These are phyloP conservation scores for Apodemia hepburni DNA, from an alignment of 2,888 invertebrate species.

Conservation along the genomic window DNA sequence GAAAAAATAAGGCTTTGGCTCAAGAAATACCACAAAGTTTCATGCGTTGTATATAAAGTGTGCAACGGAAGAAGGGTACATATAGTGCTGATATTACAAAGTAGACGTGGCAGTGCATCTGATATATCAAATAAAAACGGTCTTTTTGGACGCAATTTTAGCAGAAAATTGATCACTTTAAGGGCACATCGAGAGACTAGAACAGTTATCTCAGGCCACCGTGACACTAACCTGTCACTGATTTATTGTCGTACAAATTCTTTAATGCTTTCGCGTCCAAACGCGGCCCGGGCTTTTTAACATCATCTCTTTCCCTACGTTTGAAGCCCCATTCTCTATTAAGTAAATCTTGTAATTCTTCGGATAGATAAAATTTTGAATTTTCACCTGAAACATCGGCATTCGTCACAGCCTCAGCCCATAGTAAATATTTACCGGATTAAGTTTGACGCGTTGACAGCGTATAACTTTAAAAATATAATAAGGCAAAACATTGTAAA, in stretches of 20 bases:
- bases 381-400: slow-evolving; percentile 77
- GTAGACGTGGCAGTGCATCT: slow-evolving; percentile 62
- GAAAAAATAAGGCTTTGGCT: slow-evolving; percentile 37
- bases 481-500: slow-evolving; percentile 1
- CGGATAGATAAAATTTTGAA: slow-evolving; percentile 65
- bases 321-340: slow-evolving; percentile 89
- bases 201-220: slow-evolving; percentile 57
- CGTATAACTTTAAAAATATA: neutral
- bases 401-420: slow-evolving; percentile 55
- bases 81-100: slow-evolving; percentile 59
- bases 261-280: slow-evolving; percentile 84
- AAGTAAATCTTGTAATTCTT: slow-evolving; percentile 80
- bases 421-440: slow-evolving; percentile 37
- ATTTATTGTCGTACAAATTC: slow-evolving; percentile 71
- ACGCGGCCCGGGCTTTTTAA: slow-evolving; percentile 96
- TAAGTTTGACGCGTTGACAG: slow-evolving; percentile 34
- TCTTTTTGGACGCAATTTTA: slow-evolving; percentile 44
- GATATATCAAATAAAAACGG: slow-evolving; percentile 44
- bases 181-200: slow-evolving; percentile 63
- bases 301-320: slow-evolving; percentile 93
- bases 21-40: slow-evolving; percentile 44
- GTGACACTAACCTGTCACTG: slow-evolving; percentile 79
- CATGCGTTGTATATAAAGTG: slow-evolving; percentile 58
- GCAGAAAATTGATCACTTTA: slow-evolving; percentile 39
- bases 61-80: slow-evolving; percentile 61